Conservation (phyloP, 1,140 invertebrate genomes). For the Drosophila rufa region DNA sequence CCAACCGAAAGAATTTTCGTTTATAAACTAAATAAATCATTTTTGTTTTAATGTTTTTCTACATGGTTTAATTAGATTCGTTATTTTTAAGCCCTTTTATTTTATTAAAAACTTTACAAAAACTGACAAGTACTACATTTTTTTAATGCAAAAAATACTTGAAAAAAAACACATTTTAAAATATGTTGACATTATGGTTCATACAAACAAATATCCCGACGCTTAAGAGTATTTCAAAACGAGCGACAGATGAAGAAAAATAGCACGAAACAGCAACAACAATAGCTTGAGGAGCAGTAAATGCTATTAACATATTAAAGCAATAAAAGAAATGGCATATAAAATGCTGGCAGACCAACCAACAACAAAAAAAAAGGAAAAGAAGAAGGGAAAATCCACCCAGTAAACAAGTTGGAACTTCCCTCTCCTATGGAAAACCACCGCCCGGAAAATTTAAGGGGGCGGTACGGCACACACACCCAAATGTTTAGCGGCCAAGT, state of each 20-base stretch:
- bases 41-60: no score
- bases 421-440: not conserved
- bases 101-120: no score
- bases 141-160: not conserved
- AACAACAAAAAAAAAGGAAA: constrained; percentile 14
- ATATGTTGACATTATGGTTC: not conserved
- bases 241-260: constrained; percentile 43
- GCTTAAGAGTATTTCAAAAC: constrained; percentile 3
- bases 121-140: no score
- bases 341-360: constrained; percentile 68
- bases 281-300: constrained; percentile 49
- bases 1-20: no score
- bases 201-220: not conserved
- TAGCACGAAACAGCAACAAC: constrained; percentile 45
- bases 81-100: no score
- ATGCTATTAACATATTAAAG: constrained; percentile 84
- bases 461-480: constrained; percentile 43
- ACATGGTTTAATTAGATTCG: no score
- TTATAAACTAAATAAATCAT: no score
- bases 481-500: constrained; percentile 75
- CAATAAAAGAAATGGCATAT: constrained; percentile 84
- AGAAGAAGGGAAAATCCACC: constrained; percentile 20
- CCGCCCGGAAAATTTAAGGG: constrained; percentile 21
- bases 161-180: not conserved
- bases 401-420: constrained; percentile 35